Evolutionary conservation across 2,888 invertebrate species (phyloP).

Genomic region (Aphodius granarius): DNA sequence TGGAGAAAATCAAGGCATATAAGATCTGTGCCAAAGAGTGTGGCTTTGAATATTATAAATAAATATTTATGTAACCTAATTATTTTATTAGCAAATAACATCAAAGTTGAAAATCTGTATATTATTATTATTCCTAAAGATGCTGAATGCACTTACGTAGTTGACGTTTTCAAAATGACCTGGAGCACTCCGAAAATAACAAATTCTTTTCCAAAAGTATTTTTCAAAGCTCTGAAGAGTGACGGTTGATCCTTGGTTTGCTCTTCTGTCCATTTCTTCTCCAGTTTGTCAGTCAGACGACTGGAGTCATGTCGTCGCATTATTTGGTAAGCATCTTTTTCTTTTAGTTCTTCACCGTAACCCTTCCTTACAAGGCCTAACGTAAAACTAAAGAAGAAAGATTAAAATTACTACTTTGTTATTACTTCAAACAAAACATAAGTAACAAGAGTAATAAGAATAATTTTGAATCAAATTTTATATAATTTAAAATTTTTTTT

Average conservation of each 20-base stretch:
- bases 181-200: conserved; percentile 20
- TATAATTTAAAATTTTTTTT: too few species aligned
- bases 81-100: not conserved
- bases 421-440: not conserved
- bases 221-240: conserved; percentile 26
- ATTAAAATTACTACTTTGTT: not conserved
- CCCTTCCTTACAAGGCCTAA: conserved; percentile 67
- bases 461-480: too few species aligned
- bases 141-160: conserved; percentile 29
- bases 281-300: conserved; percentile 54
- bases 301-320: conserved; percentile 58
- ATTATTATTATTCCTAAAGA: too few species aligned
- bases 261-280: conserved; percentile 41
- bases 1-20: too few species aligned
- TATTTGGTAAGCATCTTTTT: conserved; percentile 62
- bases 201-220: conserved; percentile 31
- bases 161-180: conserved; percentile 25
- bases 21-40: too few species aligned
- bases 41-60: too few species aligned
- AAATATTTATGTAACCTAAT: not conserved
- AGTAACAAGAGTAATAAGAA: too few species aligned
- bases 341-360: conserved; percentile 63
- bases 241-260: conserved; percentile 22
- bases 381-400: conserved; percentile 62
- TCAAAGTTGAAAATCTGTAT: not conserved